Percentiles rank a stretch among this genome's conserved stretches.
These are phyloP conservation scores for Lanistes nyassanus DNA, from an alignment of 1,140 invertebrate species.

Conservation along the genomic window DNA sequence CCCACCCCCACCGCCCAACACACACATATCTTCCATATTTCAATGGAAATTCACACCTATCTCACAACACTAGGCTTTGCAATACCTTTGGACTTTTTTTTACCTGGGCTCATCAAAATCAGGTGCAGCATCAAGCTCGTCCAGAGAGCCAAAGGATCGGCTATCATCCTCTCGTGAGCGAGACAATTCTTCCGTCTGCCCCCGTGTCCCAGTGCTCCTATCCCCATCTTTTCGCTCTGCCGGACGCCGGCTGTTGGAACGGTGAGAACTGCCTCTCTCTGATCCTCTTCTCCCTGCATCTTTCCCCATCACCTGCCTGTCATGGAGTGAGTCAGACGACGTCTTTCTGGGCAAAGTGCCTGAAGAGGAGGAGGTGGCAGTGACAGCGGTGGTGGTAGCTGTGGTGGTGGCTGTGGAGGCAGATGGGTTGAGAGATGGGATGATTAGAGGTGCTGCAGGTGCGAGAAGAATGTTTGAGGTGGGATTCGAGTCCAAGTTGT, in stretches of 20 bases:
- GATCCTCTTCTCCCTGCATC: conserved; percentile 2
- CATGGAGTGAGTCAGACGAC: conserved; percentile 4
- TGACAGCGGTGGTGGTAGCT: conserved; percentile 4
- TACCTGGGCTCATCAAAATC: conserved; percentile 25
- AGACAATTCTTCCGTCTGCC: conserved; percentile 21
- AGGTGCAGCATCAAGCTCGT: conserved; percentile 31
- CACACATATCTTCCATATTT: neutral
- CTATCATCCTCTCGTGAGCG: conserved; percentile 30
- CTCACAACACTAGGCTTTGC: no score
- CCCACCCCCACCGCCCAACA: neutral
- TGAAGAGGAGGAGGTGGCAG: conserved; percentile 17
- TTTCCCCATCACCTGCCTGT: neutral
- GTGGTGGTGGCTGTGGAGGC: conserved; percentile 41
- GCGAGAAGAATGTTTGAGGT: conserved; percentile 53
- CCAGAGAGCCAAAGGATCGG: conserved; percentile 38
- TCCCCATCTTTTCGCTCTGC: conserved; percentile 9
- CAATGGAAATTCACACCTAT: neutral
- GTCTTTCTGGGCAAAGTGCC: neutral
- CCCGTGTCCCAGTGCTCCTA: neutral
- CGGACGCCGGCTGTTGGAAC: neutral
- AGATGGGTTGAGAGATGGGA: conserved; percentile 25
- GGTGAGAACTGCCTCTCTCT: neutral
- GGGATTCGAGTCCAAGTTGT: conserved; percentile 49
- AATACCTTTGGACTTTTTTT: no score
- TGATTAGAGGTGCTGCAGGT: conserved; percentile 47